Conservation (phyloP, 2,797 vertebrate genomes). For the Acanthornis magna region DNA sequence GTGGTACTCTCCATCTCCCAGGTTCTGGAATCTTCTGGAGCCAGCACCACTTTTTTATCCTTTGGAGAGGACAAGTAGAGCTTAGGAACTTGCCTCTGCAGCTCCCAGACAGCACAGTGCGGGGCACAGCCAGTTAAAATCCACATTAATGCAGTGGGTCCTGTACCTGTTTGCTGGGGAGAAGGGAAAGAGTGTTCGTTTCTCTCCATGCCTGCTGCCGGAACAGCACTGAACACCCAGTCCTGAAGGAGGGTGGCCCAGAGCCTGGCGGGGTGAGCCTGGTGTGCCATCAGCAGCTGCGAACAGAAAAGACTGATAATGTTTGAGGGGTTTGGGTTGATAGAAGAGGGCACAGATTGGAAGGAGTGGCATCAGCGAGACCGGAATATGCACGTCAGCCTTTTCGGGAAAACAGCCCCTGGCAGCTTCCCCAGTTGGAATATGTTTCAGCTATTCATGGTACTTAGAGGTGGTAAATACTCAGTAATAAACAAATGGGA, state of each 20-base stretch:
- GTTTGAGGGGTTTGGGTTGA: not conserved
- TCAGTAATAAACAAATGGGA: not conserved
- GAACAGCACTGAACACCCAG: not conserved
- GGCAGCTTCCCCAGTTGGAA: not conserved
- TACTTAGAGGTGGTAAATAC: not conserved
- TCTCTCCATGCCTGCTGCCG: not conserved
- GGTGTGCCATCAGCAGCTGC: not conserved
- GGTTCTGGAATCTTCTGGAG: not conserved
- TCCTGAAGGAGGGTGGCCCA: not conserved
- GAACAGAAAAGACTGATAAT: not conserved
- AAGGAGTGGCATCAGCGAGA: not conserved
- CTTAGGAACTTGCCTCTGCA: not conserved
- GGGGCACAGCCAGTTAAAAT: not conserved
- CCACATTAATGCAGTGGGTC: not conserved
- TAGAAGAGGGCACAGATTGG: not conserved
- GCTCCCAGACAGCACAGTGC: not conserved
- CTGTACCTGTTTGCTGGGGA: not conserved
- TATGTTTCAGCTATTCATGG: not conserved
- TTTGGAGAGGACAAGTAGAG: not conserved
- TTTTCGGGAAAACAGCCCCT: not conserved
- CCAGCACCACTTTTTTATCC: not conserved
- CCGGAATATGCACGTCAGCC: accelerated
- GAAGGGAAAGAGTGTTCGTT: not conserved
- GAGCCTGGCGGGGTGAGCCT: not conserved
- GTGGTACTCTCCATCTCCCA: not conserved